These are phyloP conservation scores for Terrapene triunguis DNA, from an alignment of 2,113 vertebrate species.

Conservation along the genomic window DNA sequence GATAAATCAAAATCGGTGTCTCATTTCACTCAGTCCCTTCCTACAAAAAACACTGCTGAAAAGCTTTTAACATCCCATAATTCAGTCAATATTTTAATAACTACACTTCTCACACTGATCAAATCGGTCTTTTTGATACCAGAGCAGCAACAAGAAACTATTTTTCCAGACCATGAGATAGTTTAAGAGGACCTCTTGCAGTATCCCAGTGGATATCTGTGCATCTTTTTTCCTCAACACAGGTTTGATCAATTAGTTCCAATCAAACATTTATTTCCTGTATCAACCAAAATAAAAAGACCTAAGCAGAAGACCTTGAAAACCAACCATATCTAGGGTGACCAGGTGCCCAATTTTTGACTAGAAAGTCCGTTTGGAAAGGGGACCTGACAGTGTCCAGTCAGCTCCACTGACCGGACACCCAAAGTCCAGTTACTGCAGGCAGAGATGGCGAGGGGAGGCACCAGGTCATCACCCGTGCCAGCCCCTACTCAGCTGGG, in stretches of 20 bases:
- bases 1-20: background rate
- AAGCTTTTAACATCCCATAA: background rate
- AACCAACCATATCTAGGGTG: background rate
- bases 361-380: no score
- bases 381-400: no score
- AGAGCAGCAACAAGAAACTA: slow-evolving; percentile 39
- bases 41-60: background rate
- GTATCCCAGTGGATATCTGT: background rate
- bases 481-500: no score
- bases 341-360: no score
- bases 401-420: no score
- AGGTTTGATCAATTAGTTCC: background rate
- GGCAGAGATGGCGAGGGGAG: no score
- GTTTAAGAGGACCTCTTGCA: background rate
- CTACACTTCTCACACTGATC: background rate
- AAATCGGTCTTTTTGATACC: slow-evolving; percentile 5
- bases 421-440: no score
- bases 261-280: slow-evolving; percentile 9
- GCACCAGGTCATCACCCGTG: no score
- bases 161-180: slow-evolving; percentile 18
- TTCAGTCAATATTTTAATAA: background rate
- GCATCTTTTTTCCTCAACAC: background rate
- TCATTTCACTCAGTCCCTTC: background rate
- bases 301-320: background rate
- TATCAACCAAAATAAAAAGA: background rate